phyloP scores from a whole-genome alignment of 2,113 vertebrate genomes.

The Plecturocebus donacophilus region DNA sequence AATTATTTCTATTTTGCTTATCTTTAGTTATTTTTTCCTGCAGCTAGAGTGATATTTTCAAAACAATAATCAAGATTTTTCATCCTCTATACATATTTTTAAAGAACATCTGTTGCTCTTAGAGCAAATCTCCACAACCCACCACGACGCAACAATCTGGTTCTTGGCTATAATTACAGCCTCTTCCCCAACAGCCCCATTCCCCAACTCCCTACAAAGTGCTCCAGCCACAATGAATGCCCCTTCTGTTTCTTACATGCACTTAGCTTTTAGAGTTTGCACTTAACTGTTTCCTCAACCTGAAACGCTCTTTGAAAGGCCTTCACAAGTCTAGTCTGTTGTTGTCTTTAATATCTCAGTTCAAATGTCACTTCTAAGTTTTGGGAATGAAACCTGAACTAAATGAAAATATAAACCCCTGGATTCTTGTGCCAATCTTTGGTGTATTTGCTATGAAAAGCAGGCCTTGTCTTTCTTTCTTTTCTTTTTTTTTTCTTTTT shows the following conservation, averaged over 20 bases:
- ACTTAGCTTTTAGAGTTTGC: neutral
- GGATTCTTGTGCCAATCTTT: neutral
- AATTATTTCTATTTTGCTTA: conserved; percentile 23
- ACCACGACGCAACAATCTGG: neutral
- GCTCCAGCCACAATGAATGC: neutral
- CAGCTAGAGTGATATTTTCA: conserved; percentile 22
- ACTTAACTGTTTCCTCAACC: neutral
- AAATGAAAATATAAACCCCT: neutral
- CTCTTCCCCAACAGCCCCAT: neutral
- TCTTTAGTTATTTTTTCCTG: neutral
- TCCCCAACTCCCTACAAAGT: accelerated
- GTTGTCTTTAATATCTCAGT: neutral
- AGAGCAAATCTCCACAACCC: neutral
- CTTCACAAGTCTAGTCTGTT: neutral
- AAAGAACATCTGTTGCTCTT: neutral
- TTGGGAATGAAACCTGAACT: neutral
- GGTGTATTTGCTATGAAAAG: neutral
- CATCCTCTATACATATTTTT: conserved; percentile 3
- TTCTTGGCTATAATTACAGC: neutral
- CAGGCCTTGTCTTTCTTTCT: no score
- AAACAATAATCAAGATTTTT: conserved; percentile 17
- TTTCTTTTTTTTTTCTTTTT: neutral
- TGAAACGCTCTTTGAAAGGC: neutral
- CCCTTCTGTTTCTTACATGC: neutral
- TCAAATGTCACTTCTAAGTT: neutral